Base-by-base conservation (phyloP, 1,140 invertebrate species). In the Heliconius eleuchia region DNA sequence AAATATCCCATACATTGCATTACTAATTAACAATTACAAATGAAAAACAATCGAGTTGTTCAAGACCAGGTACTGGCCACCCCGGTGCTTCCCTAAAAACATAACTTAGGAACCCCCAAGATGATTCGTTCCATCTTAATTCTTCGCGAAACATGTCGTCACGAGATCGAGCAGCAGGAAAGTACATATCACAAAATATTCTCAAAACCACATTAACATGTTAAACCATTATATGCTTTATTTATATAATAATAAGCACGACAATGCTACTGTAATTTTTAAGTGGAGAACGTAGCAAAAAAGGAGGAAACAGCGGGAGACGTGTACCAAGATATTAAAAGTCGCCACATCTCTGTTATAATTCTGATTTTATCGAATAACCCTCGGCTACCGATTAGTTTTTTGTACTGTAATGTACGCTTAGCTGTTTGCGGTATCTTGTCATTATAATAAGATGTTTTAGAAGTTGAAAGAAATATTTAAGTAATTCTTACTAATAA, bases 341-440 rank as follows among this genome's bases (percentile, higher is more conserved):
- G 82, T 86, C 86, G 85, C 88, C 86, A 87, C 85, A 81, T 85
- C 85, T 88, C 87, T 87, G 82, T 88, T 85, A 88, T 84, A 87
- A 87, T 87, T 85, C 60, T 50, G 80, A 81, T 81, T 78, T 72
- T 81, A 81, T 81, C 80, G 46, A 46, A 16, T 57, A 34, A 81
- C 73, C 78, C 73, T 81, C 46, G 55, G 74, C 77, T 81, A 81
- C 80, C 77, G 73, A 60, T 76, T 75, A 78, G 50, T 74, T 74
- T 74, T 77, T 77, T 72, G 76, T 81, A n/a, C 9, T 39, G 39
- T 37, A n/a, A 16, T 71, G 71, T 34, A 34, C 55, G 55, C n/a
- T 57, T 57, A 57, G 55, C n/a, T 23, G 55, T 66, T 66, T 66
- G 60, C 23, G 11, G 60, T 66, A 6, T 66, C 11, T 30, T 16